Conservation (phyloP, 2,888 invertebrate genomes). For the Caenorhabditis macrosperma region DNA sequence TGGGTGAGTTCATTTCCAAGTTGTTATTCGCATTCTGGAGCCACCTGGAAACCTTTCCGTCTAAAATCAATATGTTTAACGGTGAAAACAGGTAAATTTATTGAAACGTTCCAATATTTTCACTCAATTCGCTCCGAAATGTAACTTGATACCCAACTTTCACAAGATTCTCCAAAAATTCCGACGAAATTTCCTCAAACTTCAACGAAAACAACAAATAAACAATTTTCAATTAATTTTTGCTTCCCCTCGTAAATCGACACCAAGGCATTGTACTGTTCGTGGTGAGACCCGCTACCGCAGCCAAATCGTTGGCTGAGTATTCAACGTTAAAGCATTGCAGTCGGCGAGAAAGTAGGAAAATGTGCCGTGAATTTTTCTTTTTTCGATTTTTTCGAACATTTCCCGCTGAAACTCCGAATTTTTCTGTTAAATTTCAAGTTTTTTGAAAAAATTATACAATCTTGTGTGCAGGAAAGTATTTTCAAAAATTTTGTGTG, state of each 20-base stretch:
- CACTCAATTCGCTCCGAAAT: background rate
- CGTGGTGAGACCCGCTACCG: constrained; percentile 33
- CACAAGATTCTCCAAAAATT: no score
- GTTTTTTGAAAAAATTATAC: constrained; percentile 1
- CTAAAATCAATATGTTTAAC: background rate
- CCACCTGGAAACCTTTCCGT: background rate
- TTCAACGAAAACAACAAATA: background rate
- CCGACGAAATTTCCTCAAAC: background rate
- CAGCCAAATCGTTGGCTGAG: constrained; percentile 55
- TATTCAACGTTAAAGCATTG: constrained; percentile 50
- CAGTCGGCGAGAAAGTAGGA: constrained; percentile 15
- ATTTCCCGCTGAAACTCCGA: background rate
- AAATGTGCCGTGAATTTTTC: constrained; percentile 26
- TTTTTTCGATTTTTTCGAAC: constrained; percentile 24
- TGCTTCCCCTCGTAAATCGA: constrained; percentile 36
- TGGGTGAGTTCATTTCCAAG: constrained; percentile 22
- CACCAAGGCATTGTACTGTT: constrained; percentile 14
- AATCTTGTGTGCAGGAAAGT: no score
- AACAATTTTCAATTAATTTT: background rate
- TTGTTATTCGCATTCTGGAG: constrained; percentile 6
- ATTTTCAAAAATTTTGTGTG: no score
- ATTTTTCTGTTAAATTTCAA: no score
- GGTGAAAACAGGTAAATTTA: background rate
- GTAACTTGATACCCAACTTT: no score
- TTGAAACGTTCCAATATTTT: constrained; percentile 5